Base-by-base conservation (phyloP, 1,140 invertebrate species). In the Brachystomella parvula region DNA sequence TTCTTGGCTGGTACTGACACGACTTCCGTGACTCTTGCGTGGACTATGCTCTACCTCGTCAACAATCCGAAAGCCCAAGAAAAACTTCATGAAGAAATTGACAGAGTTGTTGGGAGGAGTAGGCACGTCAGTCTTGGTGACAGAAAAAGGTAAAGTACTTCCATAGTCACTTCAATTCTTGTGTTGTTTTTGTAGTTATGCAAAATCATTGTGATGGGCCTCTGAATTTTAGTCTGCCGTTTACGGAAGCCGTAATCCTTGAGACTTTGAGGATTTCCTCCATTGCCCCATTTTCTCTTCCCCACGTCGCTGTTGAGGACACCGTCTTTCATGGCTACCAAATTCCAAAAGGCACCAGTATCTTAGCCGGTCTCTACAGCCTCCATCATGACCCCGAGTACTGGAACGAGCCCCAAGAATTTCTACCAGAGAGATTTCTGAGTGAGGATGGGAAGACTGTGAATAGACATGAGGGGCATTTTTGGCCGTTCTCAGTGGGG, bases 161-260 rank as follows among this genome's bases (percentile, higher is more conserved):
- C 6, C 19, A 6, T 9, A 19, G 6, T 19, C 6, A 9, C 35
- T 79, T 82, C 69, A 60, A 65, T 2, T 75, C 76, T 32, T 71
- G 83, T 15, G 76, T 78, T 58, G 68, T 76, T 24, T 82, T 84
- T 69, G 74, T 84, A 2, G 77, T 81, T 32, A 47, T 53, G 26
- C 76, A 81, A 2, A 59, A 0, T 63, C 65, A 33, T 71, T 77
- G 17, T 53, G 74, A 12, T 79, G 9, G 17, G 29, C 29, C n/a
- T 15, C 15, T 24, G n/a, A 64, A 19, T n/a, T n/a, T 53, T 58
- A 72, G 64, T 70, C 64, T 66, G 24, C 30, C 49, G 17, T 63
- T 61, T 24, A 61, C 58, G 1, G 64, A 66, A 33, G 64, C 64
- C 15, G 33, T 60, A 12, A 59, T 61, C 9, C 3, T 2, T 2